These are phyloP conservation scores for Heterodera schachtii DNA, from an alignment of 1,140 invertebrate species.

Conservation along the genomic window DNA sequence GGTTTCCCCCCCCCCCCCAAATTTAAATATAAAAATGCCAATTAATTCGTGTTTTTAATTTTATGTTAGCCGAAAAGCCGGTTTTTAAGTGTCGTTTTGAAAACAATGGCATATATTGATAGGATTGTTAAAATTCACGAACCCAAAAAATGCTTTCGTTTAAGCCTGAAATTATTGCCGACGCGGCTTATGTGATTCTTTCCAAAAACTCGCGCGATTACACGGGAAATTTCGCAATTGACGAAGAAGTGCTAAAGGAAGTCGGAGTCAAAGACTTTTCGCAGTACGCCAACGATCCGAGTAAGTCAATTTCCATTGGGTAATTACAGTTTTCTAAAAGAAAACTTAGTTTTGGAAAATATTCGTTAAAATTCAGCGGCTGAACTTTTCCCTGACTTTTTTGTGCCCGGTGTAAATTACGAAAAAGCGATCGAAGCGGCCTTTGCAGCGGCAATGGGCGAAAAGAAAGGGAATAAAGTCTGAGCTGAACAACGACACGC, in stretches of 20 bases:
- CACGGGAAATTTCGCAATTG: slow-evolving; percentile 90
- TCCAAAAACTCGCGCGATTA: slow-evolving; percentile 76
- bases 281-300: slow-evolving; percentile 81
- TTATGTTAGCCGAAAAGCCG: too few species aligned
- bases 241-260: slow-evolving; percentile 82
- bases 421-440: slow-evolving; percentile 13
- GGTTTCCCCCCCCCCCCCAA: too few species aligned
- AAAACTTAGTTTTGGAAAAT: not conserved
- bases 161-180: slow-evolving; percentile 86
- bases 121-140: not conserved
- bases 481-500: not conserved
- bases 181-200: slow-evolving; percentile 53
- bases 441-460: not conserved
- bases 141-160: not conserved
- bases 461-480: slow-evolving; percentile 2
- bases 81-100: too few species aligned
- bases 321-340: not conserved
- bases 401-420: slow-evolving; percentile 74
- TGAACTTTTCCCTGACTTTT: slow-evolving; percentile 83
- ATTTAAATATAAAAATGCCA: too few species aligned
- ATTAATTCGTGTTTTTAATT: too few species aligned
- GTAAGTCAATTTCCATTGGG: slow-evolving; percentile 55
- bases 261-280: slow-evolving; percentile 82
- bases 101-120: too few species aligned
- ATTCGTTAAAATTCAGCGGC: slow-evolving; percentile 32